Evolutionary conservation across 2,797 vertebrate genomes (phyloP).

Genomic region (Ceyx erithaca): DNA sequence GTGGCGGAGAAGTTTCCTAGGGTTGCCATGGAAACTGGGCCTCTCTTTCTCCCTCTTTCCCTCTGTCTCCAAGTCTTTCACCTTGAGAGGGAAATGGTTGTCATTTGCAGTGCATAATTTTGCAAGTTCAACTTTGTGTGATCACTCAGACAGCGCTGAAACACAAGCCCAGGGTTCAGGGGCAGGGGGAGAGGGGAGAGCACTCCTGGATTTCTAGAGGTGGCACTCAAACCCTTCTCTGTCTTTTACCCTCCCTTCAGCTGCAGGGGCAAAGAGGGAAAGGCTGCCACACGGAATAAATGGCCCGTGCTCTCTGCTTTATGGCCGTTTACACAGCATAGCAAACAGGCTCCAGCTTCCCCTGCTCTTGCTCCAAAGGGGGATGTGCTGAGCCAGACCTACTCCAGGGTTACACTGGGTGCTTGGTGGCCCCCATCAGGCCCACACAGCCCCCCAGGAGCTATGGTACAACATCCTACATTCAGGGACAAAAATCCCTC

Average conservation of each 20-base stretch:
- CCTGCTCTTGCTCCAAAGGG: background rate
- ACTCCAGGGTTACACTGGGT: background rate
- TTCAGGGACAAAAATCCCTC: background rate
- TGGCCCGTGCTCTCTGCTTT: background rate
- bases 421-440: background rate
- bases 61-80: constrained; percentile 38
- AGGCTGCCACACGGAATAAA: background rate
- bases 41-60: constrained; percentile 13
- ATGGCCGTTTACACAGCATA: fast-evolving
- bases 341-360: background rate
- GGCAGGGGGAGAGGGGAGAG: background rate
- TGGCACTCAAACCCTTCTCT: background rate
- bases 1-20: background rate
- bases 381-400: background rate
- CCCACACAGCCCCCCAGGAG: fast-evolving
- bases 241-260: background rate
- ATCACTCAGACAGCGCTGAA: background rate
- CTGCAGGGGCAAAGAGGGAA: background rate
- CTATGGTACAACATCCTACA: background rate
- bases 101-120: constrained; percentile 37
- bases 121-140: constrained; percentile 57
- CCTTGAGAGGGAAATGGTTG: constrained; percentile 61
- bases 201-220: background rate
- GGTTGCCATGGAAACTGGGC: constrained; percentile 67
- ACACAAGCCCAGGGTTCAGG: background rate